Evolutionary conservation across 2,113 vertebrate species (phyloP).

Genomic region (Hystrix brachyura): DNA sequence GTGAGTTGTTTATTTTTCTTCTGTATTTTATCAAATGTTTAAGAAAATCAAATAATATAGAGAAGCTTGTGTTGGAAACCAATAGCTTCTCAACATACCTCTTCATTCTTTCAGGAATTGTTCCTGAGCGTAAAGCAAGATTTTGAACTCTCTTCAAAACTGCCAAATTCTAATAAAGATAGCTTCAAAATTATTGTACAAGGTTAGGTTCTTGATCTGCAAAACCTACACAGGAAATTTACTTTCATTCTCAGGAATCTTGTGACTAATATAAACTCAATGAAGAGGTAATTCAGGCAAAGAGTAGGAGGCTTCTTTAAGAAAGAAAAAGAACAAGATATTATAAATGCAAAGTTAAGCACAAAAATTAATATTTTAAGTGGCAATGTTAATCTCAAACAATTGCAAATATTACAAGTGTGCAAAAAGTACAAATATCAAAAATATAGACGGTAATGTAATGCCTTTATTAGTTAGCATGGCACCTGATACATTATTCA

Average conservation of each 20-base stretch:
- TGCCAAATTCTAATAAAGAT: not conserved
- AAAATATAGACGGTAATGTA: not conserved
- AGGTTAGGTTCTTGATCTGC: not conserved
- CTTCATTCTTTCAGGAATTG: not conserved
- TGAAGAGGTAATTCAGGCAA: not conserved
- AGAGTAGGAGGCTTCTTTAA: not conserved
- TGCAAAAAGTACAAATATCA: not conserved
- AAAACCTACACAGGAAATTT: not conserved
- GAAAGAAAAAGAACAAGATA: not conserved
- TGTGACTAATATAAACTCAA: not conserved
- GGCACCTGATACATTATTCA: not conserved
- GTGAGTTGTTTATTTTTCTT: not conserved
- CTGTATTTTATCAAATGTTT: conserved; percentile 22
- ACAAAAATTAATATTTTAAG: not conserved
- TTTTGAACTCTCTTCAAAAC: not conserved
- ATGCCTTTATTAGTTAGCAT: not conserved
- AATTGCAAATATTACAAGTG: not conserved
- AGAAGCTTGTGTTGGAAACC: not conserved
- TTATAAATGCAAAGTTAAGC: not conserved
- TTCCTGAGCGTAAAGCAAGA: not conserved
- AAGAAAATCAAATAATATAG: conserved; percentile 14
- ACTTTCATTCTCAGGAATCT: not conserved
- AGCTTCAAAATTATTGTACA: not conserved
- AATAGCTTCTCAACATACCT: not conserved
- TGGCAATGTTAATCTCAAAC: not conserved